phyloP scores from a whole-genome alignment of 2,113 vertebrate species.

The Coracopsis vasa region DNA sequence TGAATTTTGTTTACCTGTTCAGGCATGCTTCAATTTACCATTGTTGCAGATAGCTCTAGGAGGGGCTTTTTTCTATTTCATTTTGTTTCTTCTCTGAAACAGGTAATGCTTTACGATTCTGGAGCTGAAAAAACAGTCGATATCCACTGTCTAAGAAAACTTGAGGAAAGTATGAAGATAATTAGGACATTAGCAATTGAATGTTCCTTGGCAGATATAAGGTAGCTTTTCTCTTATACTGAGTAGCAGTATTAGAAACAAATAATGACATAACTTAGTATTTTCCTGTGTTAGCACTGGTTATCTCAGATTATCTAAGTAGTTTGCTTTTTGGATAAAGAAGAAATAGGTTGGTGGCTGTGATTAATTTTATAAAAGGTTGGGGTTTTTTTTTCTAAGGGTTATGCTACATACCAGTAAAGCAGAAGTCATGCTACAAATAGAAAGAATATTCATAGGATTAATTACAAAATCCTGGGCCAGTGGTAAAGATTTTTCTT shows the following conservation, averaged over 20 bases:
- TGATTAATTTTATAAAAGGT: neutral
- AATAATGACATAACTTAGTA: neutral
- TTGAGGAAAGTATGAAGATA: constrained; percentile 73
- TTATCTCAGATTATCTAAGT: neutral
- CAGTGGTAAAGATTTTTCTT: neutral
- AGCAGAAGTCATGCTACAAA: neutral
- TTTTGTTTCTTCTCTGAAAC: constrained; percentile 13
- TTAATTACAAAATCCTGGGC: neutral
- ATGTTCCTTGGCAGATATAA: constrained; percentile 85
- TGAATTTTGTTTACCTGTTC: neutral
- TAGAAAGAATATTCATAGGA: neutral
- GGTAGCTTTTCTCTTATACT: constrained; percentile 70
- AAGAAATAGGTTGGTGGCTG: neutral
- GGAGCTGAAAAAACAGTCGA: constrained; percentile 78
- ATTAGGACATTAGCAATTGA: constrained; percentile 77
- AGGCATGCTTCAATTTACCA: neutral
- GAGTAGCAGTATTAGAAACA: neutral
- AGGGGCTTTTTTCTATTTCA: fast-evolving
- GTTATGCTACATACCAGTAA: neutral
- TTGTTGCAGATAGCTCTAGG: neutral
- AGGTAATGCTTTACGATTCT: constrained; percentile 89
- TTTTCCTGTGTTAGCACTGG: neutral
- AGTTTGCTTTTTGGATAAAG: neutral
- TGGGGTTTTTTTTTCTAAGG: neutral
- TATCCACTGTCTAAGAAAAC: constrained; percentile 74